These are phyloP conservation scores for Mungos mungo DNA, from an alignment of 2,113 vertebrate species.

Conservation along the genomic window DNA sequence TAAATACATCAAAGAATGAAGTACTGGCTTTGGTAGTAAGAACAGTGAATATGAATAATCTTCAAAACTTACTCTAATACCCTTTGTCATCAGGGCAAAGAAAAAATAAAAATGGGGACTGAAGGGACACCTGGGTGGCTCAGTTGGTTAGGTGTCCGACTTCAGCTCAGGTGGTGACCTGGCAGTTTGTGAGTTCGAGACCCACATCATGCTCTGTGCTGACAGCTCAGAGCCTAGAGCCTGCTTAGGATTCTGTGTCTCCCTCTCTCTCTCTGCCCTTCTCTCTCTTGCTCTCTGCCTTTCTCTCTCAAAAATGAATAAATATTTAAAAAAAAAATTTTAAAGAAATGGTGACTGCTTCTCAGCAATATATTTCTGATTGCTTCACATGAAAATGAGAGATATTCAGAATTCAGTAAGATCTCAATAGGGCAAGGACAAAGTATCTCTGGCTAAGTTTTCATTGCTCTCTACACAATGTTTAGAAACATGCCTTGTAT, in stretches of 20 bases:
- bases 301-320: too few relatives aligned
- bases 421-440: conserved; percentile 20
- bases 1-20: neutral
- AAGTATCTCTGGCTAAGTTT: neutral
- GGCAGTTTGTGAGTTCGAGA: too few relatives aligned
- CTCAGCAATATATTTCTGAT: conserved; percentile 19
- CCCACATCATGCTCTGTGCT: too few relatives aligned
- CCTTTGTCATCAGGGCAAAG: neutral
- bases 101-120: conserved; percentile 13
- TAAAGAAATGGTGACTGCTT: neutral
- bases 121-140: too few relatives aligned
- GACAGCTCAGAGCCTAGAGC: too few relatives aligned
- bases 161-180: too few relatives aligned
- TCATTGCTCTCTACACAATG: neutral
- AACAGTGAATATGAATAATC: conserved; percentile 6
- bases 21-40: neutral
- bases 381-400: conserved; percentile 31
- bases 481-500: conserved; percentile 33
- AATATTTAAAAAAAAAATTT: neutral
- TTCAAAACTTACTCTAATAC: conserved; percentile 31
- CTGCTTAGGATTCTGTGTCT: too few relatives aligned
- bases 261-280: too few relatives aligned
- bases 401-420: conserved; percentile 27
- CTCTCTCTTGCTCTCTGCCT: too few relatives aligned
- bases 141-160: too few relatives aligned